A percentile compares a stretch with the other conserved stretches of the same genome.
These are phyloP conservation scores for Cynocephalus volans DNA, from an alignment of 2,113 vertebrate species.

Conservation along the genomic window DNA sequence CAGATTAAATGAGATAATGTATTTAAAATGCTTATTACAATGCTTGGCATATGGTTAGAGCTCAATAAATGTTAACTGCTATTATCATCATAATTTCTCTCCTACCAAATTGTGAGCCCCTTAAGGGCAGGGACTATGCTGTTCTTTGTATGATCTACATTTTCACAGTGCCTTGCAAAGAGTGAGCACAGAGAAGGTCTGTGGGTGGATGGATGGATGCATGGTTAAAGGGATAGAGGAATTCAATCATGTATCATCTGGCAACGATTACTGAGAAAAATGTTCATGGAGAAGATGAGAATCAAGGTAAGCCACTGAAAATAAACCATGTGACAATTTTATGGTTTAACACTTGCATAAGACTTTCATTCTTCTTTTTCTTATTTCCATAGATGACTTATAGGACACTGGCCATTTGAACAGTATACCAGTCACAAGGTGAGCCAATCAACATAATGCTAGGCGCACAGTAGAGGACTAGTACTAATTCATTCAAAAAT, in stretches of 20 bases:
- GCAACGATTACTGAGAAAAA: neutral
- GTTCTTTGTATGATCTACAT: neutral
- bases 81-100: slow-evolving; percentile 32
- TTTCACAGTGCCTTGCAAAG: neutral
- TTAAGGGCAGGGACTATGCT: neutral
- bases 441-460: neutral
- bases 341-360: neutral
- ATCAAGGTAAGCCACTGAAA: slow-evolving; percentile 36
- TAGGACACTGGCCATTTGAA: neutral
- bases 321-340: neutral
- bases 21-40: slow-evolving; percentile 30
- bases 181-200: neutral
- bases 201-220: neutral
- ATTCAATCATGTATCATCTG: neutral
- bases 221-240: neutral
- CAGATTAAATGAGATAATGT: slow-evolving; percentile 28
- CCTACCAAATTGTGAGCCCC: neutral
- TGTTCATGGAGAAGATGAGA: slow-evolving; percentile 17
- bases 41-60: neutral
- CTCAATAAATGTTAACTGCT: slow-evolving; percentile 12
- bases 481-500: slow-evolving; percentile 55
- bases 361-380: slow-evolving; percentile 26
- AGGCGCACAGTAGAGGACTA: neutral
- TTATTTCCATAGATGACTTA: neutral
- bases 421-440: neutral